Base-by-base conservation (phyloP, 2,113 vertebrate species). In the Balaeniceps rex region DNA sequence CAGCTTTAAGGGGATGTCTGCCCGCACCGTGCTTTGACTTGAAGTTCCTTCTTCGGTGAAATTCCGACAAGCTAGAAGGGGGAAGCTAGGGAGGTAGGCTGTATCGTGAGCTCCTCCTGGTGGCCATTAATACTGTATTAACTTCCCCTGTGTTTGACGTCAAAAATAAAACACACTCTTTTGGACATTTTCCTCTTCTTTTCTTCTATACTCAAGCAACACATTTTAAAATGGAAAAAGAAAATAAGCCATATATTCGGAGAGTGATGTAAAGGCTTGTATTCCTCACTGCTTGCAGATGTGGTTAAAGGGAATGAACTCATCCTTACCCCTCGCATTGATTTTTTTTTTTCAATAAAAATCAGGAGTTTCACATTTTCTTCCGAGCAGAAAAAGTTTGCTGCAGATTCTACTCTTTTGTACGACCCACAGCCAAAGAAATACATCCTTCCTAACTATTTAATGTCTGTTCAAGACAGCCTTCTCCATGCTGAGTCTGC, bases 71-170 rank as follows among this genome's bases (percentile, higher is more conserved):
- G 49, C 29, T 23, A 3, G 63, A 28, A 18, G 71, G 34, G 17
- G 36, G 34, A 19, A 12, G 21, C 8, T 2, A 10, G 5, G 0
- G 52, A 76, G 22, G 47, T 83, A 36, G 77, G 83, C 94, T 93
- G 93, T 54, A 18, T 7, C 83, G 38, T 55, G 95, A 93, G 96
- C 96, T 95, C 97, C 97, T 90, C 95, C 96, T 94, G 63, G 63
- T 52, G 97, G 96, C 7, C 70, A 31, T 6, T 4, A 46, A 14
- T 0, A 3, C 4, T 5, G 14, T 2, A 46, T 13, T 21, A 15
- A 65, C 19, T 5, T 46, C 29, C 21, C 44, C 64, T 2, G 12
- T 0, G 38, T 5, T 21, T 1, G 7, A n/a, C 55, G 34, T 61
- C 52, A 31, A 33, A 47, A 58, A 11, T 4, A 58, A 68, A 66